Conservation (phyloP, 53 echinoderm and acorn worm species). For the Holothuria leucospilota region DNA sequence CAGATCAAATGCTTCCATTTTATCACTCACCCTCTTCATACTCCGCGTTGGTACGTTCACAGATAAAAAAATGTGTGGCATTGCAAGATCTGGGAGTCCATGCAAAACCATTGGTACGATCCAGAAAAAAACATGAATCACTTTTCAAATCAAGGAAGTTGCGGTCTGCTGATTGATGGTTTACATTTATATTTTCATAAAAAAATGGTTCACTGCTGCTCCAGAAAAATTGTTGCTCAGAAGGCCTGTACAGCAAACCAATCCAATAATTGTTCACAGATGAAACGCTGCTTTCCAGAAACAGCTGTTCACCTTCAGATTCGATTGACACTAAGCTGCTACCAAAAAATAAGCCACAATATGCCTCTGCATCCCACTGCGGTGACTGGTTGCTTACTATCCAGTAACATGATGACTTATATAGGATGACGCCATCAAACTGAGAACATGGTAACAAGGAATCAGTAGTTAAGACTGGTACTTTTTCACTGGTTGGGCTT, state of each 20-base stretch:
- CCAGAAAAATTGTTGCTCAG: too few species aligned
- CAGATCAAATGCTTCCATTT: too few species aligned
- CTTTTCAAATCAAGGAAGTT: background rate
- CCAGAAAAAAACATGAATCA: background rate
- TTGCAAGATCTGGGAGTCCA: background rate
- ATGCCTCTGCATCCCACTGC: background rate
- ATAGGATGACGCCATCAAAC: background rate
- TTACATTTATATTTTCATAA: too few species aligned
- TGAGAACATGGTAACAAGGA: background rate
- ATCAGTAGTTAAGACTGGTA: too few species aligned
- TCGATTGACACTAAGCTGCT: background rate
- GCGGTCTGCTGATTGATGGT: too few species aligned
- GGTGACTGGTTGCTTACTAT: background rate
- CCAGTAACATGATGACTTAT: constrained; percentile 24
- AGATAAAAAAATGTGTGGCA: constrained; percentile 1
- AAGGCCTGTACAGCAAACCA: background rate
- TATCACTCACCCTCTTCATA: background rate
- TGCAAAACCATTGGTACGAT: background rate
- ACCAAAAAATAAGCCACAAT: background rate
- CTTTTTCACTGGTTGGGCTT: background rate
- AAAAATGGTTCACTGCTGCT: too few species aligned
- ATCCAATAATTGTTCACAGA: constrained; percentile 28
- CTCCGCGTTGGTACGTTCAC: background rate
- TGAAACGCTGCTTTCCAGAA: background rate
- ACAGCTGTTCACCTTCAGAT: background rate